Base-by-base conservation (phyloP, 2,888 invertebrate genomes). In the Cactoblastis cactorum region DNA sequence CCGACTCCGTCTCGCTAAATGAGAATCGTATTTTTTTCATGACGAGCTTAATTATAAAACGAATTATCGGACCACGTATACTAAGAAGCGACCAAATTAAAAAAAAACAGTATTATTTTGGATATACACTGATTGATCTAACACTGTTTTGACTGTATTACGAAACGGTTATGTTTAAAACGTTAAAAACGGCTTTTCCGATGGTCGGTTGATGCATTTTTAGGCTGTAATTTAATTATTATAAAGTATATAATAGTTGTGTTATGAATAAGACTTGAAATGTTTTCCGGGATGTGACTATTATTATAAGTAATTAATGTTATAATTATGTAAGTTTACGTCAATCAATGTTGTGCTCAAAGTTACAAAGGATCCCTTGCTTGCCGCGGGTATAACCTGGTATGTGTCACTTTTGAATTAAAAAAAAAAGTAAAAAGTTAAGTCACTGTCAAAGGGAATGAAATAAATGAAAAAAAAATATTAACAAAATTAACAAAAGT, bases 211-310 rank as follows among this genome's bases (percentile, higher is more conserved):
- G 43, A 43, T 32, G 28, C 5, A 32, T 2, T 32, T 22, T 28
- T 51, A 47, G 51, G 15, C 52, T 38, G 35, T 46, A 43, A 58
- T 38, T 38, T 41, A 14, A 19, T 60, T 56, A 54, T 51, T 56
- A 59, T 61, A 61, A 58, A 65, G 53, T 64, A 57, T 59, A 63
- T 62, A 69, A 69, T 73, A 75, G 72, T 72, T 73, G 71, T 63
- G 60, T 63, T 55, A 60, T 52, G n/a, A 59, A 46, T 32, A 49
- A 41, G 41, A 55, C 53, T 58, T 62, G 52, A 56, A 22, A 51
- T 52, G 57, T 57, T 64, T 59, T 54, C 58, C 19, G 67, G 81
- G 81, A 76, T 82, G 81, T 82, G 81, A 78, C 81, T 82, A 80
- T 79, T 82, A 80, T 79, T 72, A 57, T 43, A 56, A 24, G 14